Percentiles rank a stretch among this genome's conserved stretches.
Evolutionary conservation across 2,888 invertebrate species (phyloP).

Genomic region (Pteria penguin): DNA sequence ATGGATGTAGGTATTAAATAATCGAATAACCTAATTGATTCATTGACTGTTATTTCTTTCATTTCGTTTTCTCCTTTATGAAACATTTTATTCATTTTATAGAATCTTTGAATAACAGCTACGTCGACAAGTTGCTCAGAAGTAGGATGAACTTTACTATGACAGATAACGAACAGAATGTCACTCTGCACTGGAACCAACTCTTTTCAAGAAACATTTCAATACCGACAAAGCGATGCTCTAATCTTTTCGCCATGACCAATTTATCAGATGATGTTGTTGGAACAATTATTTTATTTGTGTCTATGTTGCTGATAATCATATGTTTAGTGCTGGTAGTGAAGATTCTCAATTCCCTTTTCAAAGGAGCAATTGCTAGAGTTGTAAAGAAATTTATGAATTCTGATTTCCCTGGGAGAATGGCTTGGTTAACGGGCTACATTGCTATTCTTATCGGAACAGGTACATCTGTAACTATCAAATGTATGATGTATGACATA

Average conservation of each 20-base stretch:
- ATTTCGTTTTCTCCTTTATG: no score
- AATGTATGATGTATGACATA: no score
- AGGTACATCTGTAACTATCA: conserved; percentile 15
- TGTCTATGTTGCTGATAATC: conserved; percentile 66
- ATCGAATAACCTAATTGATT: no score
- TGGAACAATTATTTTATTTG: conserved; percentile 67
- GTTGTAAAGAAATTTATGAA: conserved; percentile 70
- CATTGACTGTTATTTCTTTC: no score
- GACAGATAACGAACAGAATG: neutral
- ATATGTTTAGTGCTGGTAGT: conserved; percentile 71
- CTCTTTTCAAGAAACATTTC: neutral
- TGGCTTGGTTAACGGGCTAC: conserved; percentile 71
- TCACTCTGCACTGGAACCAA: neutral
- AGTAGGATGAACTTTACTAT: neutral
- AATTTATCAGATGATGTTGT: conserved; percentile 18
- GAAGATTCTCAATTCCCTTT: conserved; percentile 71
- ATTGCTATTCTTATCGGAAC: conserved; percentile 71
- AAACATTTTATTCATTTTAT: neutral
- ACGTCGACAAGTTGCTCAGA: neutral
- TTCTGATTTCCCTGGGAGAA: conserved; percentile 69
- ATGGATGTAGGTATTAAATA: no score
- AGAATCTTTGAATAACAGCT: neutral
- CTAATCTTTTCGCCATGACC: conserved; percentile 29
- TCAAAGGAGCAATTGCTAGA: conserved; percentile 69
- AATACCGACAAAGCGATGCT: neutral